Percentiles rank a stretch among this genome's conserved stretches.
Conservation (phyloP, 2,888 invertebrate genomes). For the Branchipolynoe longqiensis region DNA sequence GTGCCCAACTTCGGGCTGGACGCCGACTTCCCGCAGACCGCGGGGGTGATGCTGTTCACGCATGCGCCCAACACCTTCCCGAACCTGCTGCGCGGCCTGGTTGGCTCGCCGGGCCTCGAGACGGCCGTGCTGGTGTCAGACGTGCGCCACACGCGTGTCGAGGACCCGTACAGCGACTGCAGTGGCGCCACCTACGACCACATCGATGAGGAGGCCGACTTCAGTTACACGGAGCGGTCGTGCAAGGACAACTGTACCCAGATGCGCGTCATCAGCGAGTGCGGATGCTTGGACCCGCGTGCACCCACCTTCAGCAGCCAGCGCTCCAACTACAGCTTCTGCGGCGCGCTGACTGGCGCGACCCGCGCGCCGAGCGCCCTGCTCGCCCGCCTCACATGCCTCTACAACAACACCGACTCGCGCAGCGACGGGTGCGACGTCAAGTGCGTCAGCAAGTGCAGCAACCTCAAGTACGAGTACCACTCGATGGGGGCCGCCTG, state of each 20-base stretch:
- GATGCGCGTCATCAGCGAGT: neutral
- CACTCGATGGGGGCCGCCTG: constrained; percentile 23
- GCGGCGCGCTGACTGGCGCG: neutral
- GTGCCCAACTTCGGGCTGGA: constrained; percentile 31
- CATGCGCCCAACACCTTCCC: constrained; percentile 47
- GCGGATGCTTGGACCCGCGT: constrained; percentile 24
- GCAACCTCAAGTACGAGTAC: neutral
- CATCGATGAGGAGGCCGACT: neutral
- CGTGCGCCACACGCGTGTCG: neutral
- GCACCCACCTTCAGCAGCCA: neutral
- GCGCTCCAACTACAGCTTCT: neutral
- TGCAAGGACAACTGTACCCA: constrained; percentile 33
- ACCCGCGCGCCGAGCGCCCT: neutral
- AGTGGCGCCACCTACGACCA: constrained; percentile 19
- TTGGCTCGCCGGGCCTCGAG: neutral
- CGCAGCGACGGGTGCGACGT: constrained; percentile 3
- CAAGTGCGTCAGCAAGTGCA: constrained; percentile 14
- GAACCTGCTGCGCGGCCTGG: neutral
- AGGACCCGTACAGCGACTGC: constrained; percentile 29
- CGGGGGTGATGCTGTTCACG: constrained; percentile 2
- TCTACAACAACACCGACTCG: neutral
- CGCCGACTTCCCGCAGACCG: constrained; percentile 9
- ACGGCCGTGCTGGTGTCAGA: neutral
- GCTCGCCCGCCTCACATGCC: neutral
- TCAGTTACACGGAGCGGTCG: constrained; percentile 16